Percentiles rank a stretch among this genome's conserved stretches.
Evolutionary conservation across 2,113 vertebrate genomes (phyloP).

Genomic region (Phalacrocorax aristotelis): DNA sequence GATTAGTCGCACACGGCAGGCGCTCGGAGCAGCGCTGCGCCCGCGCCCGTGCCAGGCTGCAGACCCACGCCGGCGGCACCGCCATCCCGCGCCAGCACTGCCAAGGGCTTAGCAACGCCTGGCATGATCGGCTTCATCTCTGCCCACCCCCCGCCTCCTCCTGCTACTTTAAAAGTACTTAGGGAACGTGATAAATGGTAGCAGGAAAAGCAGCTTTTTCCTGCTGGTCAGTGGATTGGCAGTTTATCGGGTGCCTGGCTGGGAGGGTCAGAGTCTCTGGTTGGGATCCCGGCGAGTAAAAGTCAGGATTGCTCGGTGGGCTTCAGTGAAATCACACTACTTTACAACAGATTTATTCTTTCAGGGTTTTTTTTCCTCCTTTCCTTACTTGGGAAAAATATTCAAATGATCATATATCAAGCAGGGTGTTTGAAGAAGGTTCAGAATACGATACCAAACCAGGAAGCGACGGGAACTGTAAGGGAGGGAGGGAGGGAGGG

Average conservation of each 20-base stretch:
- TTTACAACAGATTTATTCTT: background rate
- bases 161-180: background rate
- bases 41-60: background rate
- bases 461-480: background rate
- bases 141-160: background rate
- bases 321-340: background rate
- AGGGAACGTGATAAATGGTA: fast-evolving
- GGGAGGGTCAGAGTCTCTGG: background rate
- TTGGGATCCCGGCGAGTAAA: background rate
- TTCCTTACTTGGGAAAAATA: background rate
- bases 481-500: background rate
- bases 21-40: background rate
- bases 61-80: background rate
- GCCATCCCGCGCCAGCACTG: fast-evolving
- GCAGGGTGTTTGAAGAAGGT: background rate
- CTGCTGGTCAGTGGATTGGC: background rate
- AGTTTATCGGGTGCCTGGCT: background rate
- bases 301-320: background rate
- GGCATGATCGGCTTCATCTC: background rate
- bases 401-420: background rate
- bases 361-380: background rate
- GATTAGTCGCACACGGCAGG: background rate
- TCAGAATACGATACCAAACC: background rate
- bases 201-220: background rate
- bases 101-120: background rate